Conservation (phyloP, 2,888 invertebrate species). For the Drosophila paucipuncta region DNA sequence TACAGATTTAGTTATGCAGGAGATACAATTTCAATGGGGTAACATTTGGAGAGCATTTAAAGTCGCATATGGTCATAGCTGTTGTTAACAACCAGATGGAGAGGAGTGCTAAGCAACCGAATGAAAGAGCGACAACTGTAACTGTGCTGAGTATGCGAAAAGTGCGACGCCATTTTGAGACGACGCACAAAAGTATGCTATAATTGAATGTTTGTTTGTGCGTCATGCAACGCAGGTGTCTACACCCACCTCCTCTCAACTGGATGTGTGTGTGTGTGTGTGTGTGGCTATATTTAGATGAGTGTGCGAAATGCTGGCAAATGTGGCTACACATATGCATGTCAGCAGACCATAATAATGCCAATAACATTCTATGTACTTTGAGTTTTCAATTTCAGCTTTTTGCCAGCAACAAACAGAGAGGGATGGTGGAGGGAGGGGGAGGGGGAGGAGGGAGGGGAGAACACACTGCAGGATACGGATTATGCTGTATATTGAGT, state of each 20-base stretch:
- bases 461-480: background rate
- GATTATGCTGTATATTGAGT: conserved; percentile 50
- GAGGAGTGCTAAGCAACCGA: conserved; percentile 15
- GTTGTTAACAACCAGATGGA: background rate
- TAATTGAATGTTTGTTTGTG: conserved; percentile 76
- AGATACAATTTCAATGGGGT: background rate
- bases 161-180: conserved; percentile 65
- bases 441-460: background rate
- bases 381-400: conserved; percentile 78
- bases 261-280: conserved; percentile 3
- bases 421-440: background rate
- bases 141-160: conserved; percentile 67
- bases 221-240: conserved; percentile 43
- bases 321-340: conserved; percentile 55
- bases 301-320: conserved; percentile 47
- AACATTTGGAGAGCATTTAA: background rate
- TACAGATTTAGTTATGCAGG: background rate
- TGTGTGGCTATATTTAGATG: conserved; percentile 4
- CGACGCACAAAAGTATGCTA: conserved; percentile 75
- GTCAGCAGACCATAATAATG: conserved; percentile 62
- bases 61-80: background rate
- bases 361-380: conserved; percentile 70
- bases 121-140: conserved; percentile 30
- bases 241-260: conserved; percentile 5
- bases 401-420: conserved; percentile 31